Evolutionary conservation across 2,113 vertebrate genomes (phyloP).

Genomic region (Gymnorhina tibicen): DNA sequence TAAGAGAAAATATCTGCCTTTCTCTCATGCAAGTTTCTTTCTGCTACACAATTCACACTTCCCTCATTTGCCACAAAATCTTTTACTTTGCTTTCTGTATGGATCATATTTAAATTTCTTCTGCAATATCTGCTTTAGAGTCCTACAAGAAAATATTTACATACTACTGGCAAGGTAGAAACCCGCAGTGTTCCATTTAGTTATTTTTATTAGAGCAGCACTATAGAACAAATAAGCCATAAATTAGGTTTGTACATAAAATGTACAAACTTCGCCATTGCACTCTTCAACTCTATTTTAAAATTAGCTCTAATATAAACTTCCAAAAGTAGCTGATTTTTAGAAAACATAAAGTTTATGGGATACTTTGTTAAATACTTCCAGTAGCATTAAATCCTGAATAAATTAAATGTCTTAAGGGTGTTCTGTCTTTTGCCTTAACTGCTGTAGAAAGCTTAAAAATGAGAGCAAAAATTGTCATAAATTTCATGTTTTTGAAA

Average conservation of each 20-base stretch:
- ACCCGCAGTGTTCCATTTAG: neutral
- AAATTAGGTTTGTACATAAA: neutral
- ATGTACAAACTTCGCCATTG: neutral
- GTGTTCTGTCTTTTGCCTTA: neutral
- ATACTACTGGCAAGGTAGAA: neutral
- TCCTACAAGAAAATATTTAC: neutral
- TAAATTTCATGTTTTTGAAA: neutral
- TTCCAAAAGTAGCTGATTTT: neutral
- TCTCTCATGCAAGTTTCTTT: rapidly evolving
- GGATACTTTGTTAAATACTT: neutral
- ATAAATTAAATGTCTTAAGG: neutral
- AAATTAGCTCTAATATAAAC: neutral
- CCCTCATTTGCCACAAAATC: neutral
- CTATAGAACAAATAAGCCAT: neutral
- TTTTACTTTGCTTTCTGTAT: neutral
- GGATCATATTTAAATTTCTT: neutral
- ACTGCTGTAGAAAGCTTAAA: neutral
- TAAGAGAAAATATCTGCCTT: neutral
- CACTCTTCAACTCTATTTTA: neutral
- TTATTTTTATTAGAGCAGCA: neutral
- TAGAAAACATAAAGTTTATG: neutral
- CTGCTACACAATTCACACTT: rapidly evolving
- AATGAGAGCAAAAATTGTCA: neutral
- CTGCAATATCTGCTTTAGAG: neutral
- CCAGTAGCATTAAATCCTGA: neutral